Conservation (phyloP, 2,888 invertebrate genomes). For the Xanthostigma xanthostigma region DNA sequence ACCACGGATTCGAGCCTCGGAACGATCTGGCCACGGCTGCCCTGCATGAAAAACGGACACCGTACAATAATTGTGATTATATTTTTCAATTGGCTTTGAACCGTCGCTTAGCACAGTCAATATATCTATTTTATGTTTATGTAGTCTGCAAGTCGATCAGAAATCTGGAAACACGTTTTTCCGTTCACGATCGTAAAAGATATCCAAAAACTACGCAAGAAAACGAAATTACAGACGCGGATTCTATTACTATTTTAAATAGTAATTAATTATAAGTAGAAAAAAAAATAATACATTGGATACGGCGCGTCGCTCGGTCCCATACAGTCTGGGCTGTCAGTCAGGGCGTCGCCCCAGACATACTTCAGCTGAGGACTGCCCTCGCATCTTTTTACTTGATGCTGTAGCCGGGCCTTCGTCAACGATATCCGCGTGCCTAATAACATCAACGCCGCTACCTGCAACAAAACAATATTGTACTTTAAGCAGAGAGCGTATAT, state of each 20-base stretch:
- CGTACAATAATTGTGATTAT: not conserved
- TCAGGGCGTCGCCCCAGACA: constrained; percentile 75
- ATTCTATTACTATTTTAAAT: not conserved
- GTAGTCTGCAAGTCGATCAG: too few relatives aligned
- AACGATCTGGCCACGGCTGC: constrained; percentile 61
- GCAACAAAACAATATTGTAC: too few relatives aligned
- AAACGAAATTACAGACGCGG: too few relatives aligned
- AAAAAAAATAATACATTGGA: constrained; percentile 49
- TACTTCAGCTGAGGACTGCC: constrained; percentile 59
- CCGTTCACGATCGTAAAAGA: too few relatives aligned
- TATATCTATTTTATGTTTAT: too few relatives aligned
- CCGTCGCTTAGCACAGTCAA: too few relatives aligned
- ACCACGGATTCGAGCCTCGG: constrained; percentile 45
- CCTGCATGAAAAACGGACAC: constrained; percentile 32
- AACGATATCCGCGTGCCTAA: too few relatives aligned
- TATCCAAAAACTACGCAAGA: too few relatives aligned
- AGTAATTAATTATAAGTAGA: not conserved
- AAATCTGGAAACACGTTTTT: too few relatives aligned
- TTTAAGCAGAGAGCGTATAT: too few relatives aligned
- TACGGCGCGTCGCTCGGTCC: constrained; percentile 75
- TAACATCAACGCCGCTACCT: too few relatives aligned
- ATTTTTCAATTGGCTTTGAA: too few relatives aligned
- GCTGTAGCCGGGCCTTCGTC: not conserved
- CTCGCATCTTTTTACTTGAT: constrained; percentile 31
- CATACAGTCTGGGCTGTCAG: constrained; percentile 58